Conservation (phyloP, 2,113 vertebrate genomes). For the Vidua macroura region DNA sequence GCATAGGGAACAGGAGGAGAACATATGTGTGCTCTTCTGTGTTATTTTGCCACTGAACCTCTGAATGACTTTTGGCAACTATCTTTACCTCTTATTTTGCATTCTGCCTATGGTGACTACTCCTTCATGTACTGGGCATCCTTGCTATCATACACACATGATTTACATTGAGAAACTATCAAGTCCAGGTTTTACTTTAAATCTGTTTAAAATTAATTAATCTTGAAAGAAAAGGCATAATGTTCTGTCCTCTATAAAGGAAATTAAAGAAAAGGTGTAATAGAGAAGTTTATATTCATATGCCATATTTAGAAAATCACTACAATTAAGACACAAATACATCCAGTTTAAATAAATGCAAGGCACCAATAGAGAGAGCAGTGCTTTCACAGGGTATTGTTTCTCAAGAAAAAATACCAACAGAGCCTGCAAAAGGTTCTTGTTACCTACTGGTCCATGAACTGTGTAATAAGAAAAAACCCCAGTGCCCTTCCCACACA, state of each 20-base stretch:
- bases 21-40: fast-evolving
- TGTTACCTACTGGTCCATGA: background rate
- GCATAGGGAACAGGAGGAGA: background rate
- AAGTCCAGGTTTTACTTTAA: background rate
- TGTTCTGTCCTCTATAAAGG: background rate
- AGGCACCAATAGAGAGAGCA: background rate
- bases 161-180: background rate
- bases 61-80: background rate
- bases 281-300: background rate
- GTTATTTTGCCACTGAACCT: background rate
- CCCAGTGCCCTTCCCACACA: background rate
- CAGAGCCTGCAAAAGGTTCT: background rate
- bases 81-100: background rate
- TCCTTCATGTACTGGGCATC: background rate
- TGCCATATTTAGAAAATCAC: background rate
- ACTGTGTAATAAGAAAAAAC: background rate
- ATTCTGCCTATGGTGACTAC: background rate
- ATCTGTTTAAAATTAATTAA: background rate
- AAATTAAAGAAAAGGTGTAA: background rate
- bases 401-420: background rate
- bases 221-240: background rate
- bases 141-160: background rate
- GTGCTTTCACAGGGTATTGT: background rate
- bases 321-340: background rate
- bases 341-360: background rate